Evolutionary conservation across 2,888 invertebrate genomes (phyloP).

Genomic region (Idaea dimidiata): DNA sequence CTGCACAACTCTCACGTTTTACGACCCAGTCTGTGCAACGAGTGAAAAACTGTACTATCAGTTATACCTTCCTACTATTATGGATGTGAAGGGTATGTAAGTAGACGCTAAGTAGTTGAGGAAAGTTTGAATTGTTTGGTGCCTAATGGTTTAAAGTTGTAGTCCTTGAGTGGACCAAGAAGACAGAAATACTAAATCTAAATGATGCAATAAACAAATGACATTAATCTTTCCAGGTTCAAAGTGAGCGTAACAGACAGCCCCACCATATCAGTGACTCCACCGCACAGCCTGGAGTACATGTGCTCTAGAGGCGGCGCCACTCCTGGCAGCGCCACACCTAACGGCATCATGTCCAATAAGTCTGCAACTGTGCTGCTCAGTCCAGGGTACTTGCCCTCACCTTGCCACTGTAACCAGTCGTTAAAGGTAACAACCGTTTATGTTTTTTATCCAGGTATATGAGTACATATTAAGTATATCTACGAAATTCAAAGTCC

Average conservation of each 20-base stretch:
- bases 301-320: slow-evolving; percentile 57
- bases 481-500: too few species aligned
- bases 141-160: too few species aligned
- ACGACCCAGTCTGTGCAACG: too few species aligned
- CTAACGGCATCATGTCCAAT: slow-evolving; percentile 67
- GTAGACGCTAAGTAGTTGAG: too few species aligned
- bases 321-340: slow-evolving; percentile 69
- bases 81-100: too few species aligned
- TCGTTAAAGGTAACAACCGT: slow-evolving; percentile 57
- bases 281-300: slow-evolving; percentile 73
- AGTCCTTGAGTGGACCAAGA: too few species aligned
- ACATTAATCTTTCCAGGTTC: slow-evolving; percentile 45
- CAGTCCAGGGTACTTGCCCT: slow-evolving; percentile 70
- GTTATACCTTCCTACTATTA: too few species aligned
- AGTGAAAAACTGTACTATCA: too few species aligned
- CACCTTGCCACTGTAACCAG: slow-evolving; percentile 73
- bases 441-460: too few species aligned
- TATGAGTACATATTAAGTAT: too few species aligned
- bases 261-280: slow-evolving; percentile 71
- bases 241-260: slow-evolving; percentile 70
- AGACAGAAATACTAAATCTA: not conserved
- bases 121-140: too few species aligned
- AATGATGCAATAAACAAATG: not conserved
- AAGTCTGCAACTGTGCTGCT: slow-evolving; percentile 66
- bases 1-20: too few species aligned